Evolutionary conservation across 2,797 vertebrate genomes (phyloP).

Genomic region (Sarcoramphus papa): DNA sequence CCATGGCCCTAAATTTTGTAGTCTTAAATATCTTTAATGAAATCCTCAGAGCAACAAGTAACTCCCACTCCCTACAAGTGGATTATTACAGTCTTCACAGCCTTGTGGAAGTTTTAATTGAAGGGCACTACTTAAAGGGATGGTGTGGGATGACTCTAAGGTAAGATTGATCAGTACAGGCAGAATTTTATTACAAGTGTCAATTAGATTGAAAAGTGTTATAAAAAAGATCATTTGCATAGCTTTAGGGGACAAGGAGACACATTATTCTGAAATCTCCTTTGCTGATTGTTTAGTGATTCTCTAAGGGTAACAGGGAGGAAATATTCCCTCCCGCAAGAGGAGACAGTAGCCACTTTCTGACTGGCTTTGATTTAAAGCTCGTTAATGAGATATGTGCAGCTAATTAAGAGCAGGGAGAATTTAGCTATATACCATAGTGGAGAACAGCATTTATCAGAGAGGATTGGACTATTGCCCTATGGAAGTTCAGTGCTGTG

Average conservation of each 20-base stretch:
- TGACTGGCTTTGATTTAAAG: constrained; percentile 54
- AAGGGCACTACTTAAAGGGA: constrained; percentile 54
- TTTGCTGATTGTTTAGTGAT: constrained; percentile 57
- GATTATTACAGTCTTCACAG: constrained; percentile 54
- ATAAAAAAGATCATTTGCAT: constrained; percentile 64
- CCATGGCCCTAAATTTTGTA: background rate
- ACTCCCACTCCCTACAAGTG: constrained; percentile 30
- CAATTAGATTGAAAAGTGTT: constrained; percentile 68
- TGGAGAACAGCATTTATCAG: constrained; percentile 50
- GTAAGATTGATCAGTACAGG: constrained; percentile 59
- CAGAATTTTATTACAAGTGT: constrained; percentile 65
- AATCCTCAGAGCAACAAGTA: constrained; percentile 62
- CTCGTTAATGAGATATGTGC: constrained; percentile 48
- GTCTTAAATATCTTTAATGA: constrained; percentile 22
- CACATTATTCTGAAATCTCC: constrained; percentile 59
- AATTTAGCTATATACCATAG: constrained; percentile 36
- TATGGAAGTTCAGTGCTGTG: constrained; percentile 31
- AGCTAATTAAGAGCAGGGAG: constrained; percentile 54
- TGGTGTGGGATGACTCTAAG: constrained; percentile 38
- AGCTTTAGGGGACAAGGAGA: constrained; percentile 55
- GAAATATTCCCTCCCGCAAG: constrained; percentile 40
- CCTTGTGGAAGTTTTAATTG: constrained; percentile 55
- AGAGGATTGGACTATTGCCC: constrained; percentile 11
- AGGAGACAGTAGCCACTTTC: constrained; percentile 42
- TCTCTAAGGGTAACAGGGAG: constrained; percentile 35